phyloP scores from a whole-genome alignment of 2,888 invertebrate genomes.

The Temnothorax ravouxi region DNA sequence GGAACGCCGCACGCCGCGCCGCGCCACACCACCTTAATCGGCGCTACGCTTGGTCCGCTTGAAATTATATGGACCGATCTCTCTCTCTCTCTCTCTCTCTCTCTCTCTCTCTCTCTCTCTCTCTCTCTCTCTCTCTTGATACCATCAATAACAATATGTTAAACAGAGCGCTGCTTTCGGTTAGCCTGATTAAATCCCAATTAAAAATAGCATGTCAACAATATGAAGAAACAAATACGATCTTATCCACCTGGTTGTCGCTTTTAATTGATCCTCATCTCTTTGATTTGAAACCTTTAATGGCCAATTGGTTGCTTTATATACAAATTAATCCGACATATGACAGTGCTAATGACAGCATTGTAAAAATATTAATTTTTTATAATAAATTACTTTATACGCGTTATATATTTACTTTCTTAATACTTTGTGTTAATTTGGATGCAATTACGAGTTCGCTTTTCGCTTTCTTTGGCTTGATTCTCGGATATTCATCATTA shows the following conservation, averaged over 20 bases:
- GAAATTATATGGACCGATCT: conserved; percentile 14
- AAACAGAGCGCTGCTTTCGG: background rate
- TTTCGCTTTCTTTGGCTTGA: background rate
- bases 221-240: background rate
- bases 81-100: conserved; percentile 1
- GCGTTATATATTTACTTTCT: background rate
- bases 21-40: conserved; percentile 41
- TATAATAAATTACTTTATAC: background rate
- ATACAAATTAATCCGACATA: background rate
- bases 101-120: too few species aligned
- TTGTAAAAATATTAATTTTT: background rate
- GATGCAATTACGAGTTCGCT: background rate
- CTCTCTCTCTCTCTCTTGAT: background rate
- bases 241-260: background rate
- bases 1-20: conserved; percentile 17
- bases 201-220: background rate
- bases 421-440: background rate
- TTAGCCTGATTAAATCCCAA: background rate
- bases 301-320: background rate
- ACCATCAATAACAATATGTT: background rate
- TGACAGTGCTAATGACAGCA: background rate
- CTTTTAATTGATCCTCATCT: background rate
- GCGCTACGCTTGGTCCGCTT: conserved; percentile 5
- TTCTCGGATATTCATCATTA: background rate
- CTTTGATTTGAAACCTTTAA: background rate